These are phyloP conservation scores for Myotis daubentonii DNA, from an alignment of 2,797 vertebrate species.

Conservation along the genomic window DNA sequence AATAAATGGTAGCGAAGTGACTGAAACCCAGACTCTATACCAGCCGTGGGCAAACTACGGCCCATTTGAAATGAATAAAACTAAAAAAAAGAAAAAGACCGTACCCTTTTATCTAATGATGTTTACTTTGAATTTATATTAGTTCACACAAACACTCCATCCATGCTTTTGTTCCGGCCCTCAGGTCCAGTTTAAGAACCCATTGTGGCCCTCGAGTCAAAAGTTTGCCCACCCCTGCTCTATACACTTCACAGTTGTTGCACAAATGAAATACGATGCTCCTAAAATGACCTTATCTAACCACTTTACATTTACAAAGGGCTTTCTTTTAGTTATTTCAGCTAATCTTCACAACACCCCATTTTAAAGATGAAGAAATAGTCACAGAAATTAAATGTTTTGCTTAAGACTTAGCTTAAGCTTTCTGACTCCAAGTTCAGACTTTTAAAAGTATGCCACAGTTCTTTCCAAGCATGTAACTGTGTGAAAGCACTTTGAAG, in stretches of 20 bases:
- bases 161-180: no score
- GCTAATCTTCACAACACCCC: slow-evolving; percentile 20
- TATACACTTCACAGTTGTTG: slow-evolving; percentile 7
- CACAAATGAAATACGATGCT: background rate
- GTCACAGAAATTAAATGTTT: slow-evolving; percentile 46
- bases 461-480: slow-evolving; percentile 7
- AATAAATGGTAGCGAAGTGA: slow-evolving; percentile 9
- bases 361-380: slow-evolving; percentile 32
- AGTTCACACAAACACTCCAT: no score
- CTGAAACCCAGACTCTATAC: background rate
- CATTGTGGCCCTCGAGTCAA: no score
- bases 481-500: slow-evolving; percentile 42
- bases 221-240: no score
- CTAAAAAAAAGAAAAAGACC: no score
- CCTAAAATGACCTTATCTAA: slow-evolving; percentile 22
- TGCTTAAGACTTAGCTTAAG: background rate
- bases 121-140: no score
- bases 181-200: no score
- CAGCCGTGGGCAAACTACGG: no score
- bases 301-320: background rate
- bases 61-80: no score
- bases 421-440: background rate
- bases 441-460: background rate
- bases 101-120: no score
- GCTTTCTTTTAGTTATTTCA: slow-evolving; percentile 35